Base-by-base conservation (phyloP, 2,888 invertebrate species). In the Diaphora mendica region DNA sequence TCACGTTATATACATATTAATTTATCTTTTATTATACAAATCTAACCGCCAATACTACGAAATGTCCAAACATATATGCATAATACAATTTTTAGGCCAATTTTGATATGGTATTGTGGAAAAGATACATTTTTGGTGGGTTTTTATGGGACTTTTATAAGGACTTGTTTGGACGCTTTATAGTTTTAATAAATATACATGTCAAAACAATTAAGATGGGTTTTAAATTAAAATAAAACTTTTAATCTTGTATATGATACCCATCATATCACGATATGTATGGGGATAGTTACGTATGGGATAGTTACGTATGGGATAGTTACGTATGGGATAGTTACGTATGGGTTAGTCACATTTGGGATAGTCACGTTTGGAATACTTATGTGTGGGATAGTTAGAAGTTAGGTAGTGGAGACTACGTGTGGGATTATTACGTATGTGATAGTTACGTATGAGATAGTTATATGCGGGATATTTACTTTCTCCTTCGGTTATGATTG, bases 61-160 rank as follows among this genome's bases (percentile, higher is more conserved):
- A 78, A 74, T 64, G 44, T 73, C 69, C 26, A n/a, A n/a, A 68
- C 51, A 55, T 65, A 68, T 44, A 78, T 71, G 76, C 59, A 64
- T 35, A 51, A n/a, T 72, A 76, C 44, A 82, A 73, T 48, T 82
- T 59, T 82, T 82, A 82, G 82, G 82, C 82, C 82, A 79, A 77
- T 62, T 48, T 70, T 76, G 74, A 72, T 75, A 66, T 66, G 35
- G 39, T 72, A 70, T 69, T 15, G 71, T 17, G 59, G 65, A 33
- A 66, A 44, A 26, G 59, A 23, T 30, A 44, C 35, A 20, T 44
- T 30, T n/a, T 13, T 30, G 11, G 7, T 26, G 13, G 33, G 23
- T 35, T 62, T 30, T 39, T 26, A 42, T 2, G 42, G 8, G n/a
- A n/a, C 39, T n/a, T n/a, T n/a, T n/a, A n/a, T n/a, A n/a, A n/a